Evolutionary conservation across 2,888 invertebrate genomes (phyloP), one percentile per base, ranked within the genome.

Genomic region (Caenorhabditis drosophilae): DNA sequence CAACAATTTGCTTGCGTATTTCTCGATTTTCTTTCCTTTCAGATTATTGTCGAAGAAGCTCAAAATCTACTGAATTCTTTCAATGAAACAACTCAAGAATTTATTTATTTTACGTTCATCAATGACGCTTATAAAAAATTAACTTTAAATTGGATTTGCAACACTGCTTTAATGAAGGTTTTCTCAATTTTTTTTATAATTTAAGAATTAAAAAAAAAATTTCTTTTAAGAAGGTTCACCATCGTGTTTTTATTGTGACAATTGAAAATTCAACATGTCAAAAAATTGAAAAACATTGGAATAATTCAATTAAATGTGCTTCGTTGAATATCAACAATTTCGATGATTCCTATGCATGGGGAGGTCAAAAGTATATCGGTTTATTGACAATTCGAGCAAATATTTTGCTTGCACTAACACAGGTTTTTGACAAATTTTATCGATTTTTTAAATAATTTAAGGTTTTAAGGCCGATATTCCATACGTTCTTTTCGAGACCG

Each of bases 111-210:
- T 20, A 60, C 62, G 0, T 51, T 73, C 47, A 57, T 82, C 22
- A 81, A 81, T 49, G 56, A 71, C 0, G 81, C 80, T 6, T 82
- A 80, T 47, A 57, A 73, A 25, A 67, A 72, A 16, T 50, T 81
- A 48, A 82, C 81, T 7, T 53, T 75, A 12, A 81, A 81, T 50
- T 81, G 79, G 76, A 70, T 81, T 48, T 81, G 81, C 59, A 82
- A 81, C 56, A 68, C 72, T 3, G 73, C 67, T 3, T 47, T 53
- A 2, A 71, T 81, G 48, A 53, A 70, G 27, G 73, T 75, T 16
- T 40, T 4, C n/a, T 36, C 7, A 15, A 12, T 36, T 36, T n/a
- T 12, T n/a, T 4, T n/a, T n/a, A 9, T n/a, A 36, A 7, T 22
- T 52, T 25, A 4, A 9, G 34, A 23, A 27, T 66, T 54, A 35